Evolutionary conservation across 2,888 invertebrate species (phyloP), one percentile per base, ranked within the genome.

Genomic region (Syritta pipiens): DNA sequence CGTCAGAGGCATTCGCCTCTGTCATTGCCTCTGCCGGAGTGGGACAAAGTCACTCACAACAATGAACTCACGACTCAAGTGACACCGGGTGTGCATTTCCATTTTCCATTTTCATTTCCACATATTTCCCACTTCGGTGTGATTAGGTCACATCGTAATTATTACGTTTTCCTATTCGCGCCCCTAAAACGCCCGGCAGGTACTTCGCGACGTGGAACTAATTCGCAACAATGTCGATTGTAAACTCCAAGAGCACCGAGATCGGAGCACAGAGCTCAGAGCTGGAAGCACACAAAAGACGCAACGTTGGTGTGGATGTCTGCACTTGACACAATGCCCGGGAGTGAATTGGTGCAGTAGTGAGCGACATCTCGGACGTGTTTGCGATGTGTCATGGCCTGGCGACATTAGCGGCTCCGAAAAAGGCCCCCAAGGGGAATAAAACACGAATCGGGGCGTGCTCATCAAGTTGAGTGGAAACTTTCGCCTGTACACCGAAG

Each of bases 241-340:
- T 7, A 9, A 6, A 5, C 22, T n/a, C 1, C 26, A 57, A 48
- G 17, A 60, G 17, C 26, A 46, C 51, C 22, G 26, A 14, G 28
- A 14, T 10, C 26, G n/a, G 22, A 46, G 22, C 26, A 7, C 4
- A 12, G 3, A 12, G 22, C 12, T 12, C 1, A 51, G 10, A 48
- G 10, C 17, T 2, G 19, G 22, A 44, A 60, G 75, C 62, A 75
- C 68, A 68, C 60, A 60, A 68, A 75, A 68, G 53, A 37, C 37
- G 35, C 67, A 75, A 67, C 53, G 51, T 26, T 9, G 12, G 28
- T 9, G 24, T 12, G 4, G 42, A 53, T 67, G 62, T 72, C 59
- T 77, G 77, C 77, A 72, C 77, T 77, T 77, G 77, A 77, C 77
- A 77, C 28, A 59, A 40, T 75, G 68, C 60, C 37, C 74, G n/a